These are phyloP conservation scores for Caenorhabditis drosophilae DNA, from an alignment of 2,888 invertebrate species.

Conservation along the genomic window DNA sequence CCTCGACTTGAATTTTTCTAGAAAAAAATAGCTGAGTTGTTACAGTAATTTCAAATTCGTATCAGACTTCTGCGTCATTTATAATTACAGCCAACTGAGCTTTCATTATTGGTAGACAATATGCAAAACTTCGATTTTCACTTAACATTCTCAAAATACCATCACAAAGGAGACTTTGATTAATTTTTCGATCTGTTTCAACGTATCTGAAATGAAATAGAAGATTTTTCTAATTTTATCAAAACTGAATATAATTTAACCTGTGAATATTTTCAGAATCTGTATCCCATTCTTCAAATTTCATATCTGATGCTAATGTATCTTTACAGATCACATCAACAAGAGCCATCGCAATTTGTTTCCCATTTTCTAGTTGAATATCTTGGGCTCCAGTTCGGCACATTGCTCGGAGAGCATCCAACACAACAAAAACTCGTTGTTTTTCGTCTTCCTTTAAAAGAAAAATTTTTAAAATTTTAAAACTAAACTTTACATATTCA, in stretches of 20 bases:
- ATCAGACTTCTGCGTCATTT: constrained; percentile 23
- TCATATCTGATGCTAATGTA: constrained; percentile 14
- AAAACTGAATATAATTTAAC: no score
- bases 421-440: constrained; percentile 12
- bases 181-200: constrained; percentile 11
- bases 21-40: no score
- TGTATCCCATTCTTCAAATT: constrained; percentile 34
- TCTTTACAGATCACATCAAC: constrained; percentile 14
- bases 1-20: constrained; percentile 8
- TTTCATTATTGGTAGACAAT: constrained; percentile 46
- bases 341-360: constrained; percentile 11
- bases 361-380: constrained; percentile 10
- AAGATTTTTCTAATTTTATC: no score
- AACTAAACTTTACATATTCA: not conserved
- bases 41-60: no score
- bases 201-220: constrained; percentile 31
- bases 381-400: constrained; percentile 12
- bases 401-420: constrained; percentile 21
- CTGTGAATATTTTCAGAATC: constrained; percentile 32
- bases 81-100: constrained; percentile 39
- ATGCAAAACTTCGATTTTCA: constrained; percentile 37
- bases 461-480: not conserved
- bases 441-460: constrained; percentile 18
- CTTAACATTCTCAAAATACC: constrained; percentile 36
- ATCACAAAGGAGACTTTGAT: constrained; percentile 13